A percentile compares a stretch with the other conserved stretches of the same genome.
Conservation (phyloP, 2,888 invertebrate species). For the Epinotia demarniana region DNA sequence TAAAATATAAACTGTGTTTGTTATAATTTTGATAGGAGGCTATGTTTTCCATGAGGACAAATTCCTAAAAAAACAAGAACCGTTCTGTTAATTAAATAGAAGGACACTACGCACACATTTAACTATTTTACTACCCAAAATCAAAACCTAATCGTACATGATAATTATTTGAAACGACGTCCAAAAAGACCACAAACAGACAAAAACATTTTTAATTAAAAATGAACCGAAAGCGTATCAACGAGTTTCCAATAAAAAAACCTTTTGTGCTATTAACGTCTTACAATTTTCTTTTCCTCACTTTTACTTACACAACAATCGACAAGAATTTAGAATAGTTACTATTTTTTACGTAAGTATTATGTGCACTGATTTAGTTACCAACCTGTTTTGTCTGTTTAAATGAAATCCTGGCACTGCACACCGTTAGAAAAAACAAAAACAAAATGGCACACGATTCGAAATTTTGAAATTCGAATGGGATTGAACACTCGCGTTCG, state of each 20-base stretch:
- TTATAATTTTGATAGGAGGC: constrained; percentile 25
- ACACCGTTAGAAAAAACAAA: constrained; percentile 65
- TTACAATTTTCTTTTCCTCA: constrained; percentile 48
- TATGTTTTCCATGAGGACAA: background rate
- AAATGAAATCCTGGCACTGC: constrained; percentile 70
- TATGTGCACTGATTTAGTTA: constrained; percentile 48
- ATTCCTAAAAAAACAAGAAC: background rate
- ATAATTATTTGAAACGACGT: constrained; percentile 13
- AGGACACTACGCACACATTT: constrained; percentile 14
- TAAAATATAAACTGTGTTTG: constrained; percentile 24
- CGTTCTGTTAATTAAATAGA: constrained; percentile 4
- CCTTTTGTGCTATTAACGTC: constrained; percentile 43
- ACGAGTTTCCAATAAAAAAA: constrained; percentile 47
- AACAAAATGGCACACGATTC: constrained; percentile 63
- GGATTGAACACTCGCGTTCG: constrained; percentile 63
- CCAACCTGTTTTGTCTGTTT: constrained; percentile 62
- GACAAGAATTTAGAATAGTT: constrained; percentile 46
- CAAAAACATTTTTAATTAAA: constrained; percentile 36
- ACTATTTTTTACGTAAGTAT: constrained; percentile 47
- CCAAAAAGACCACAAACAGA: background rate
- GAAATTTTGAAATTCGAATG: constrained; percentile 53
- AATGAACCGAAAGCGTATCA: constrained; percentile 46
- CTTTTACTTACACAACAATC: constrained; percentile 54
- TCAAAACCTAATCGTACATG: constrained; percentile 19
- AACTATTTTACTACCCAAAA: constrained; percentile 27